A percentile compares a stretch with the other conserved stretches of the same genome.
Conservation (phyloP, 2,797 vertebrate species). For the Coccyzus lansbergi region DNA sequence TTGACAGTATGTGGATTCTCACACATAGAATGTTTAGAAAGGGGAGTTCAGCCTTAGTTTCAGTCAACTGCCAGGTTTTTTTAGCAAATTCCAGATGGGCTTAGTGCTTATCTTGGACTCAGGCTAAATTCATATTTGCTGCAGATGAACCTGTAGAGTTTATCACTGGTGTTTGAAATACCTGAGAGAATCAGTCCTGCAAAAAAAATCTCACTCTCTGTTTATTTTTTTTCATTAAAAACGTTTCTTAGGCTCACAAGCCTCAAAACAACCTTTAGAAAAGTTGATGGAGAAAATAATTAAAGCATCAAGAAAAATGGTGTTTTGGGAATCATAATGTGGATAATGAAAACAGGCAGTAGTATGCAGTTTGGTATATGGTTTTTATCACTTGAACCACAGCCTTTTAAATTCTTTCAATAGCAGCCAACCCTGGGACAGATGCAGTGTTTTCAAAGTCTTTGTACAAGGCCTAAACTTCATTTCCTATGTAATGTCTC, state of each 20-base stretch:
- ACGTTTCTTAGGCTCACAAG: constrained; percentile 21
- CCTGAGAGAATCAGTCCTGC: constrained; percentile 24
- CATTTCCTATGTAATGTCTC: neutral
- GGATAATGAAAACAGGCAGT: constrained; percentile 37
- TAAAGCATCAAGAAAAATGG: constrained; percentile 38
- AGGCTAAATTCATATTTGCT: neutral
- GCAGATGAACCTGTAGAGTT: neutral
- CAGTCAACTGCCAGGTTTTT: neutral
- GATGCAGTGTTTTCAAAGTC: neutral
- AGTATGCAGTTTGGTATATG: constrained; percentile 15
- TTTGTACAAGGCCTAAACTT: neutral
- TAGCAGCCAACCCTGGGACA: neutral
- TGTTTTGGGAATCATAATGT: constrained; percentile 22
- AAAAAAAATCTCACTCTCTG: constrained; percentile 9
- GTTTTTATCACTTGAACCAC: constrained; percentile 29
- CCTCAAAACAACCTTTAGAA: constrained; percentile 35
- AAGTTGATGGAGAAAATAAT: constrained; percentile 45
- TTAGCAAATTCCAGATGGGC: neutral
- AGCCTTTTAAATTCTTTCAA: neutral
- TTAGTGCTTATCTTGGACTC: neutral
- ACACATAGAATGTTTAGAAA: neutral
- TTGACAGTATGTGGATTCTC: neutral
- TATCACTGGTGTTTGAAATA: neutral
- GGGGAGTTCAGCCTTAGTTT: neutral
- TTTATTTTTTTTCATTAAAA: constrained; percentile 7